A percentile compares a stretch with the other conserved stretches of the same genome.
These are phyloP conservation scores for Nephrotoma appendiculata DNA, from an alignment of 2,888 invertebrate genomes.

Conservation along the genomic window DNA sequence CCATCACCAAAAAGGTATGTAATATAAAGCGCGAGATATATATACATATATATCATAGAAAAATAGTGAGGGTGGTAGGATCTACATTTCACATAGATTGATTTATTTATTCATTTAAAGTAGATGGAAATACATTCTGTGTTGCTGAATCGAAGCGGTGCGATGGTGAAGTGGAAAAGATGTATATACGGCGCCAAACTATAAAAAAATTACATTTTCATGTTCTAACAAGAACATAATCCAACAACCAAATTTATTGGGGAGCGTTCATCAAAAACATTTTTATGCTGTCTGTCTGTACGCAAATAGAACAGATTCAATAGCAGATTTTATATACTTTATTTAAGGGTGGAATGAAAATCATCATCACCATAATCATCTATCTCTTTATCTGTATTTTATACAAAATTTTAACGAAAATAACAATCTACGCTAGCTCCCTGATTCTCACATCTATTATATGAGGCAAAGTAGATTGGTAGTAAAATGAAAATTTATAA, in stretches of 20 bases:
- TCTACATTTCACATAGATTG: neutral
- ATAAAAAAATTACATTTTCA: neutral
- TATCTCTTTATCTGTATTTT: neutral
- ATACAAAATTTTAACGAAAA: neutral
- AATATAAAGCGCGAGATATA: neutral
- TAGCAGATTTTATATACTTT: neutral
- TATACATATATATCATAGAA: neutral
- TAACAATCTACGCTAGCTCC: neutral
- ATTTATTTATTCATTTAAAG: neutral
- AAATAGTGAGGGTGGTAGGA: neutral
- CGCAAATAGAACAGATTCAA: neutral
- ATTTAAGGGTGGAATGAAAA: neutral
- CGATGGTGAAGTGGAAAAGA: neutral
- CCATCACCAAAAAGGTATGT: neutral
- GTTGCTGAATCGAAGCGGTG: neutral
- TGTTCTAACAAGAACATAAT: neutral
- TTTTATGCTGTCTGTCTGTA: neutral
- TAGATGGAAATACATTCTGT: neutral
- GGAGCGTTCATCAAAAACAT: neutral
- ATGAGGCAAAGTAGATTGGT: neutral
- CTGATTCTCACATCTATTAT: neutral
- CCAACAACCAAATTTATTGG: neutral
- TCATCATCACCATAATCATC: neutral
- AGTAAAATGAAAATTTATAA: neutral
- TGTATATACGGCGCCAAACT: neutral